Evolutionary conservation across 2,113 vertebrate species (phyloP).

Genomic region (Callocephalon fimbriatum): DNA sequence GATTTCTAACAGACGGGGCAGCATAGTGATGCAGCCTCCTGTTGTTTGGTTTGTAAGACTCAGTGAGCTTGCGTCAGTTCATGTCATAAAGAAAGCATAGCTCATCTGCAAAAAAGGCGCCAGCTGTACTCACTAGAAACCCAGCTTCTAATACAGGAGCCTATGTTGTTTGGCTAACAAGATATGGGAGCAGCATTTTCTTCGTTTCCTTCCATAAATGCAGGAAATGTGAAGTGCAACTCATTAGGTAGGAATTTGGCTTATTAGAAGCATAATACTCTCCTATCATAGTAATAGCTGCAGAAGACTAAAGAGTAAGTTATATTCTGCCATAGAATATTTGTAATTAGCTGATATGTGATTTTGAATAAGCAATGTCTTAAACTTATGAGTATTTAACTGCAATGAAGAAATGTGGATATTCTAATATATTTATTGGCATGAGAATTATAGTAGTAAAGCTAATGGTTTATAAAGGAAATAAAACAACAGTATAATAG

Average conservation of each 20-base stretch:
- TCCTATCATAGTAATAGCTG: not conserved
- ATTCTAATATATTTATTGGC: not conserved
- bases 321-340: not conserved
- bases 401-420: not conserved
- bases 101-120: not conserved
- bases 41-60: not conserved
- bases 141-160: not conserved
- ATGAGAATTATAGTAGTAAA: not conserved
- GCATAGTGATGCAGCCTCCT: not conserved
- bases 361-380: not conserved
- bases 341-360: not conserved
- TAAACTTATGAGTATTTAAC: not conserved
- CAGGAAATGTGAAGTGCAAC: not conserved
- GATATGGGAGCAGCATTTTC: not conserved
- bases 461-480: not conserved
- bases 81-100: not conserved
- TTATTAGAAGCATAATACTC: not conserved
- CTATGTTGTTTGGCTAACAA: not conserved
- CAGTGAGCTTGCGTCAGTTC: not conserved
- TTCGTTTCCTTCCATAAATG: not conserved
- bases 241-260: not conserved
- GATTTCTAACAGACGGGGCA: not conserved
- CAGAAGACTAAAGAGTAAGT: not conserved
- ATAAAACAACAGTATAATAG: not conserved
- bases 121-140: fast-evolving